Conservation (phyloP, 2,888 invertebrate species). For the Phlogophora meticulosa region DNA sequence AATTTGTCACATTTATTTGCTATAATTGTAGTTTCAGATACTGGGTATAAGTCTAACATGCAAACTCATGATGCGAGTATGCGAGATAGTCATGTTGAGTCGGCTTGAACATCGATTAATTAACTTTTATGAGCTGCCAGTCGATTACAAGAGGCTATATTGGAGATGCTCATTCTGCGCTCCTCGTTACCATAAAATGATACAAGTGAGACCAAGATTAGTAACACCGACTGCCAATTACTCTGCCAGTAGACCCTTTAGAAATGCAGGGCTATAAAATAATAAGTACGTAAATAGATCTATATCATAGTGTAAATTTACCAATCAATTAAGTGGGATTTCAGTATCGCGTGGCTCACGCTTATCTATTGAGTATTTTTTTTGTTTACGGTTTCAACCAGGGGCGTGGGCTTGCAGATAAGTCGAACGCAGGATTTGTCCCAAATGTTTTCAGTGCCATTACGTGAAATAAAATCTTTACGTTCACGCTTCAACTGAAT, state of each 20-base stretch:
- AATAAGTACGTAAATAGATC: conserved; percentile 15
- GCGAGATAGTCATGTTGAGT: conserved; percentile 39
- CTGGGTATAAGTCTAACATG: conserved; percentile 6
- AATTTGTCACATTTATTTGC: too few relatives aligned
- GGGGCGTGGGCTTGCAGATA: conserved; percentile 59
- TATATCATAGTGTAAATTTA: conserved; percentile 35
- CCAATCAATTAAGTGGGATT: conserved; percentile 58
- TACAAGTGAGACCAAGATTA: conserved; percentile 14
- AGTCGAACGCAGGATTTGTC: conserved; percentile 52
- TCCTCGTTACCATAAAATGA: conserved; percentile 17
- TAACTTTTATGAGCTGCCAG: conserved; percentile 75
- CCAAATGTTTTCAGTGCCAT: conserved; percentile 43
- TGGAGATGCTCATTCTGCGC: conserved; percentile 59
- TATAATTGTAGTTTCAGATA: too few relatives aligned
- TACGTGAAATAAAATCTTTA: conserved; percentile 46
- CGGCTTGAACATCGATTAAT: conserved; percentile 68
- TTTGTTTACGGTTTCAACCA: conserved; percentile 61
- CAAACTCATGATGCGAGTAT: conserved; percentile 17
- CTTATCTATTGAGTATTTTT: conserved; percentile 60
- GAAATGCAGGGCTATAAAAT: conserved; percentile 1
- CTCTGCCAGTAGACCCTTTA: conserved; percentile 4
- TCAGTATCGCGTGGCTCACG: conserved; percentile 61
- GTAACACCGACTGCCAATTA: conserved; percentile 15
- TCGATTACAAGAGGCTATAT: conserved; percentile 71
- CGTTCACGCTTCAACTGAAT: conserved; percentile 32